Percentiles rank a stretch among this genome's conserved stretches.
Conservation (phyloP, 2,888 invertebrate species). For the Drosophila aldrichi region DNA sequence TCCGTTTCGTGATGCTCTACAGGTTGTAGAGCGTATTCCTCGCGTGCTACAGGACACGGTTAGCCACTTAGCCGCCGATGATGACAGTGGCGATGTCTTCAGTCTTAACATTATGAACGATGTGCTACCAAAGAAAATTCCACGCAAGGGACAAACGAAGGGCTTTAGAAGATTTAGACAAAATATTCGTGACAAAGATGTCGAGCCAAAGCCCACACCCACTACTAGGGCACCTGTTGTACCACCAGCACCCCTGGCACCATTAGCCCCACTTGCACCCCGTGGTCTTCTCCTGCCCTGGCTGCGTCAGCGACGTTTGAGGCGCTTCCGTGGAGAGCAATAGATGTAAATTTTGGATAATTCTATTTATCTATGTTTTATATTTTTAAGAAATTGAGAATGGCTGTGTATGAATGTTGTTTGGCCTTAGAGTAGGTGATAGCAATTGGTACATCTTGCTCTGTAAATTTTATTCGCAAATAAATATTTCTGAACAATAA, state of each 20-base stretch:
- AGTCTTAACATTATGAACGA: constrained; percentile 70
- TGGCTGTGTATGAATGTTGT: constrained; percentile 5
- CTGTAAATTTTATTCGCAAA: constrained; percentile 6
- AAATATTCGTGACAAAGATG: constrained; percentile 3
- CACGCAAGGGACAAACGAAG: constrained; percentile 27
- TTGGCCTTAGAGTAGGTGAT: neutral
- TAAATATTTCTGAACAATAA: constrained; percentile 5
- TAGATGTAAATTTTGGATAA: constrained; percentile 6
- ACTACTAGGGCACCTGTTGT: constrained; percentile 40
- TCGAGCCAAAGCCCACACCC: constrained; percentile 7
- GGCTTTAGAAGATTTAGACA: constrained; percentile 26
- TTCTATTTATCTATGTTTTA: constrained; percentile 27
- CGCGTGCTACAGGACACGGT: constrained; percentile 71
- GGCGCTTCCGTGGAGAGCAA: constrained; percentile 31
- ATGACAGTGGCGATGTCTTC: constrained; percentile 59
- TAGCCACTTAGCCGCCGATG: constrained; percentile 58
- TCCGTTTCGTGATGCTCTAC: constrained; percentile 63
- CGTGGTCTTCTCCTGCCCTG: constrained; percentile 59
- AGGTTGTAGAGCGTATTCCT: constrained; percentile 70
- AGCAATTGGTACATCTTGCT: neutral
- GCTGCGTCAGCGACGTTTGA: constrained; percentile 61
- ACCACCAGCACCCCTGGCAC: constrained; percentile 12
- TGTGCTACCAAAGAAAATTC: constrained; percentile 38
- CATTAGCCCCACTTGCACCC: constrained; percentile 16
- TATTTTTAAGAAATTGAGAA: constrained; percentile 49